These are phyloP conservation scores for Cephus spinipes DNA, from an alignment of 2,888 invertebrate species.

Conservation along the genomic window DNA sequence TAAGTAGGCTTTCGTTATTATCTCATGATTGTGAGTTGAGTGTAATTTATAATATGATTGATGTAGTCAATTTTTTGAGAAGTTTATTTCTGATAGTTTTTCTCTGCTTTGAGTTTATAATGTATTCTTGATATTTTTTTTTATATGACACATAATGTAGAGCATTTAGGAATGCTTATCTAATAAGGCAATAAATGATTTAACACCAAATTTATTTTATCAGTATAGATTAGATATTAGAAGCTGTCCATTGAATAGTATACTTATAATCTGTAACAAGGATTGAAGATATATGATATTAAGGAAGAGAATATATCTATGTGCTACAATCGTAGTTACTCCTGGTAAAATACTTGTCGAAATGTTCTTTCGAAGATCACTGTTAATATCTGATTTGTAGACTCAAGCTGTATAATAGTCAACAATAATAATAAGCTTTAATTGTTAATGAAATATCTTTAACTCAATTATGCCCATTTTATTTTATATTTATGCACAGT, in stretches of 20 bases:
- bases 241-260: background rate
- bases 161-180: background rate
- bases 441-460: background rate
- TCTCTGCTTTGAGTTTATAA: background rate
- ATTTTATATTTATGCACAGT: background rate
- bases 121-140: background rate
- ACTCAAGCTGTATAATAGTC: background rate
- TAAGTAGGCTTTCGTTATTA: background rate
- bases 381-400: background rate
- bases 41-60: background rate
- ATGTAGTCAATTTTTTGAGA: background rate
- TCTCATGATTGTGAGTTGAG: background rate
- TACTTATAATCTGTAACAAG: background rate
- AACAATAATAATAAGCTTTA: background rate
- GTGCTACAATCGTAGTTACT: background rate
- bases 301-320: background rate
- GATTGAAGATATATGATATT: background rate
- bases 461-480: background rate
- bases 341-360: background rate
- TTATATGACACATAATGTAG: background rate
- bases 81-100: background rate
- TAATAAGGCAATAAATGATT: background rate
- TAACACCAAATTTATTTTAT: background rate
- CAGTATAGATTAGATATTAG: background rate
- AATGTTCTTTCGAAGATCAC: background rate